A percentile compares a stretch with the other conserved stretches of the same genome.
Conservation (phyloP, 2,113 vertebrate species). For the Notarius quadriscutis region DNA sequence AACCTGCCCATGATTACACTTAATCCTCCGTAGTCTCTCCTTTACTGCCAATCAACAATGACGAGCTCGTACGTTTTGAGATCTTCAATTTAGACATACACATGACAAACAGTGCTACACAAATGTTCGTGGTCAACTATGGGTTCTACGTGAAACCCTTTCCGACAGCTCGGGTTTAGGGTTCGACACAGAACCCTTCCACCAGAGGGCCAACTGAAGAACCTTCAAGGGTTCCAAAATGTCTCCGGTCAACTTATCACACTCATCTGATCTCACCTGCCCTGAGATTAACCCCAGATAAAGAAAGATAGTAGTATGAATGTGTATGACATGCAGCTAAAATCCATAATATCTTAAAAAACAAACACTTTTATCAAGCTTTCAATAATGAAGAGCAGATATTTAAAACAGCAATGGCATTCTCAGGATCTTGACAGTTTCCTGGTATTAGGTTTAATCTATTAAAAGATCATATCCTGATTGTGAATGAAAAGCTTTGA, state of each 20-base stretch:
- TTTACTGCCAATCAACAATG: slow-evolving; percentile 37
- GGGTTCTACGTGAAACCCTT: background rate
- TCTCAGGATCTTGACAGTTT: too few relatives aligned
- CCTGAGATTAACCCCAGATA: slow-evolving; percentile 19
- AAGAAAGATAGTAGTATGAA: background rate
- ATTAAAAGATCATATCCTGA: background rate
- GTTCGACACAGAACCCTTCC: background rate
- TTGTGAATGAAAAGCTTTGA: slow-evolving; percentile 5
- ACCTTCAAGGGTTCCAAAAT: background rate
- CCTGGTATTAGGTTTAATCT: background rate
- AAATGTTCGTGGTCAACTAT: background rate
- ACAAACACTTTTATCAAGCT: background rate
- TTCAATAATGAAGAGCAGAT: slow-evolving; percentile 1
- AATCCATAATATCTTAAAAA: background rate
- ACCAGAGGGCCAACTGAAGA: background rate
- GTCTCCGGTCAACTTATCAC: background rate
- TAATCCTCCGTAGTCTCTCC: slow-evolving; percentile 57
- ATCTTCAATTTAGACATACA: background rate
- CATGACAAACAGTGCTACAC: background rate
- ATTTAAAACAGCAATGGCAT: background rate
- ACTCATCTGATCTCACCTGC: slow-evolving; percentile 19
- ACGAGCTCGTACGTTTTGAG: slow-evolving; percentile 15
- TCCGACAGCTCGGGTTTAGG: background rate
- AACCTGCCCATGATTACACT: slow-evolving; percentile 65
- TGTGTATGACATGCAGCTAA: background rate